Evolutionary conservation across 1,140 invertebrate genomes (phyloP).

Genomic region (Sitobion miscanthi): DNA sequence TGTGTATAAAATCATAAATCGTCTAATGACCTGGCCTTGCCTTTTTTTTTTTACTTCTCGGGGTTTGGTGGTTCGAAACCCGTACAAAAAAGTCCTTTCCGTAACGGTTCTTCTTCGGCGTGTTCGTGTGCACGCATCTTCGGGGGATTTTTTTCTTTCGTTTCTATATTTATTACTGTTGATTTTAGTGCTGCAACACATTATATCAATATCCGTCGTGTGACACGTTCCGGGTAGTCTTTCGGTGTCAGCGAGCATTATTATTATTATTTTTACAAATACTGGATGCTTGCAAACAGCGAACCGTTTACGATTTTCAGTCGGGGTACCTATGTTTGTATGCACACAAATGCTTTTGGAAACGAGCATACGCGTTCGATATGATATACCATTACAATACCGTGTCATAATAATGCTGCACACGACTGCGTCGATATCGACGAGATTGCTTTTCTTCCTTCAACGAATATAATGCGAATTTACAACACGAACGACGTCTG

Average conservation of each 20-base stretch:
- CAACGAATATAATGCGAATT: background rate
- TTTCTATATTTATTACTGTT: background rate
- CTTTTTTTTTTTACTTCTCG: background rate
- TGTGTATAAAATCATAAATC: constrained; percentile 35
- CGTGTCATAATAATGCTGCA: background rate
- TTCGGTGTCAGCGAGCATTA: background rate
- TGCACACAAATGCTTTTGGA: background rate
- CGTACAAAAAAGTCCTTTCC: background rate
- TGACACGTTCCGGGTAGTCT: background rate
- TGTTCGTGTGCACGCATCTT: background rate
- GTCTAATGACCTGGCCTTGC: constrained; percentile 39
- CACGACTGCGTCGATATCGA: background rate
- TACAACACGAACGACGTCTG: background rate
- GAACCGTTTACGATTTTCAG: background rate
- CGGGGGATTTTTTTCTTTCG: background rate
- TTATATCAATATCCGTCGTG: background rate
- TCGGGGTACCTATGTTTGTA: background rate
- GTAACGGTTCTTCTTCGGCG: constrained; percentile 26
- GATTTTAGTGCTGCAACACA: background rate
- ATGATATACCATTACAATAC: background rate
- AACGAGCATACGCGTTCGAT: background rate
- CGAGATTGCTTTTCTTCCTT: background rate
- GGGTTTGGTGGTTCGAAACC: background rate
- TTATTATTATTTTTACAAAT: background rate
- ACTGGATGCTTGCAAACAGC: background rate